Evolutionary conservation across 2,113 vertebrate species (phyloP), one percentile per base, ranked within the genome.

Genomic region (Etheostoma cragini): DNA sequence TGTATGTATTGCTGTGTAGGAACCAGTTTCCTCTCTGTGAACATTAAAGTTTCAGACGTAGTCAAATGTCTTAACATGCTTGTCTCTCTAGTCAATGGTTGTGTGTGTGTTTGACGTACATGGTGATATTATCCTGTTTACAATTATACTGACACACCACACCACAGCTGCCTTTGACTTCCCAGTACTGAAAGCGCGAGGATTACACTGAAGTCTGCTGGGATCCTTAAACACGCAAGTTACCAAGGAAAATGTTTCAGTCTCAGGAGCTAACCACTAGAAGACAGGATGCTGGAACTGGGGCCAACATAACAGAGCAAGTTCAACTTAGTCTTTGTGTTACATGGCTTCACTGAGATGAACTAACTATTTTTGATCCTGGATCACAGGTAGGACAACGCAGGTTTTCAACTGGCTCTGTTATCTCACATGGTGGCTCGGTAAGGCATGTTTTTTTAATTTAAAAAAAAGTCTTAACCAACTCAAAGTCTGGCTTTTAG

Each of bases 231-330:
- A 24, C 33, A 52, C 30, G 30, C 1, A 50, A 56, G 22, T 14
- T 62, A 38, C 15, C 0, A 4, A 47, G 53, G 26, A 53, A 76
- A 26, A 47, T 33, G 35, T 65, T 24, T 54, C 19, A 22, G 22
- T 56, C 49, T 82, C 24, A 58, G 72, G 53, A 76, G 67, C 72
- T 66, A 14, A 15, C 30, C 19, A 17, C 21, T 3, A 10, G 14
- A 42, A 79, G 60, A 60, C 50, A 53, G 17, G 47, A 13, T 11
- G 16, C 19, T 21, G 35, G 14, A 65, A 26, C 62, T 35, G 21
- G 33, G 12, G 22, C 58, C 19, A 8, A 21, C 13, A 57, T 63
- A 16, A 68, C 19, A 1, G 61, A 62, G 26, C 19, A 22, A 17
- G 21, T 13, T 38, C 24, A n/a, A 22, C 19, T 15, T 16, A n/a